Conservation (phyloP, 2,113 vertebrate genomes). For the Malurus elegans region DNA sequence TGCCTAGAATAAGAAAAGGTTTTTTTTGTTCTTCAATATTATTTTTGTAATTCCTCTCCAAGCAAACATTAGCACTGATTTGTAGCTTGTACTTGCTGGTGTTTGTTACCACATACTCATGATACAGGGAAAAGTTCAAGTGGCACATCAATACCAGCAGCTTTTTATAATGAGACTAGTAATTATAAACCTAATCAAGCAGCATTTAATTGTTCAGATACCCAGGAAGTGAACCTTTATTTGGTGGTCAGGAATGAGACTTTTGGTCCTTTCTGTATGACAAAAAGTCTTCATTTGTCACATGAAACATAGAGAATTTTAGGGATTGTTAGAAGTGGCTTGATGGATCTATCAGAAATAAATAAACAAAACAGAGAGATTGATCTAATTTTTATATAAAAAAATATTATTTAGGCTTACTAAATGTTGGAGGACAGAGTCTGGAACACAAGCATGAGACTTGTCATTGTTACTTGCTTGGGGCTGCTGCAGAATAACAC, state of each 20-base stretch:
- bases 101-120: neutral
- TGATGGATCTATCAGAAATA: neutral
- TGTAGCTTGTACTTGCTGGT: neutral
- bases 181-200: slow-evolving; percentile 62
- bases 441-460: neutral
- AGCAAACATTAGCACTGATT: neutral
- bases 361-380: neutral
- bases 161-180: slow-evolving; percentile 50
- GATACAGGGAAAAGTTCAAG: slow-evolving; percentile 36
- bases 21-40: neutral
- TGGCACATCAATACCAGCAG: slow-evolving; percentile 17
- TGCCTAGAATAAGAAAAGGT: neutral
- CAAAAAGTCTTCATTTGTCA: neutral
- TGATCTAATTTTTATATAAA: neutral
- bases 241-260: neutral
- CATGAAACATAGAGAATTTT: neutral
- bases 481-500: neutral
- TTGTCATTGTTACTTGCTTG: neutral
- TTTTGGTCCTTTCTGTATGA: neutral
- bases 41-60: neutral
- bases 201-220: slow-evolving; percentile 26
- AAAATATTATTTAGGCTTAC: neutral
- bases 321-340: neutral
- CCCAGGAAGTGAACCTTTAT: slow-evolving; percentile 1
- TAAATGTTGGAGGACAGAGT: neutral